These are phyloP conservation scores for Charadrius vociferus DNA, from an alignment of 2,113 vertebrate genomes.

Conservation along the genomic window DNA sequence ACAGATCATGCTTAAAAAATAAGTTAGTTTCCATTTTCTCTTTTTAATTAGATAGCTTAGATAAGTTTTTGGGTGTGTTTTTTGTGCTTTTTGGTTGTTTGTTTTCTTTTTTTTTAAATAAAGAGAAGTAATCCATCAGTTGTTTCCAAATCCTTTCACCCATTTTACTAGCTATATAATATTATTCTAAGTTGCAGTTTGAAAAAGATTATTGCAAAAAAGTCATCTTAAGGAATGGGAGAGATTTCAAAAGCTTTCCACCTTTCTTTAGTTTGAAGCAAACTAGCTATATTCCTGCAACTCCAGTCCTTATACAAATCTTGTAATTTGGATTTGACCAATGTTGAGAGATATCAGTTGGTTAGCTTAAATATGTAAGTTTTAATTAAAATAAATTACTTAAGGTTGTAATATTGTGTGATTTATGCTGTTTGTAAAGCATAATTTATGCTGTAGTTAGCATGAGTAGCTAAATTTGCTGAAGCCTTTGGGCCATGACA, in stretches of 20 bases:
- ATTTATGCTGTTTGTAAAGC: background rate
- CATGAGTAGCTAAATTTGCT: background rate
- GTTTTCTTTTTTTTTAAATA: background rate
- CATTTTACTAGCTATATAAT: background rate
- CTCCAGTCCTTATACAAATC: background rate
- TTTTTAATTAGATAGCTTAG: background rate
- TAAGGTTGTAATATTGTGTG: background rate
- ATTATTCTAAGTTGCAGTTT: background rate
- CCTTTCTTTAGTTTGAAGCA: background rate
- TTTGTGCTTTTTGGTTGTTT: background rate
- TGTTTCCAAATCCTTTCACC: background rate
- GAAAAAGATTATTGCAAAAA: background rate
- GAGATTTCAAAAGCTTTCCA: background rate
- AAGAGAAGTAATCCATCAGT: background rate
- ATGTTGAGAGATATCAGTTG: background rate
- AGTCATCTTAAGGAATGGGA: background rate
- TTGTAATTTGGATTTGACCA: background rate
- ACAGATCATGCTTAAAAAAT: background rate
- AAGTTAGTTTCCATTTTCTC: accelerated
- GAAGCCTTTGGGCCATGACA: background rate
- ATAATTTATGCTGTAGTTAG: background rate
- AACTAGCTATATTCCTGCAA: background rate
- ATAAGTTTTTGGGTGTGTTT: background rate
- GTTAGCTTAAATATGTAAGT: background rate
- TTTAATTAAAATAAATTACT: background rate